phyloP scores from a whole-genome alignment of 2,888 invertebrate genomes.

The Pachycephus smyrnensis region DNA sequence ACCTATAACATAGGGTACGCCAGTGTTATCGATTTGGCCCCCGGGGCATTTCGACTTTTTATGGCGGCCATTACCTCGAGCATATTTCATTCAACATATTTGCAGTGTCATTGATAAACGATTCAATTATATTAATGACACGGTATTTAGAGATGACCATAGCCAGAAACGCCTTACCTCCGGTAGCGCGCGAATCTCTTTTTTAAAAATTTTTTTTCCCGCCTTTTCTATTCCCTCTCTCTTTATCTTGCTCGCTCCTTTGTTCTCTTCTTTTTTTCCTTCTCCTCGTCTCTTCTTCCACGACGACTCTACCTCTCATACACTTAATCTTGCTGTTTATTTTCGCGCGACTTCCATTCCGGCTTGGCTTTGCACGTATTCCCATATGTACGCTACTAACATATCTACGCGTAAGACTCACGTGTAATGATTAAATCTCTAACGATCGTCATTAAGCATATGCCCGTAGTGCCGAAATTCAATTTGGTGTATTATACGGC shows the following conservation, averaged over 20 bases:
- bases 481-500: not conserved
- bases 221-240: not conserved
- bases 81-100: constrained; percentile 56
- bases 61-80: constrained; percentile 46
- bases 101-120: constrained; percentile 59
- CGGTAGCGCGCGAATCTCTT: constrained; percentile 1
- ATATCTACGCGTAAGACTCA: not conserved
- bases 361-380: not conserved
- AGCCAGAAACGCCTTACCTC: not conserved
- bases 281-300: not conserved
- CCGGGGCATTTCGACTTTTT: constrained; percentile 48
- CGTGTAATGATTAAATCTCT: not conserved
- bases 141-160: not conserved
- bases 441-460: not conserved
- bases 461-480: not conserved
- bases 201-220: not conserved
- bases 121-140: constrained; percentile 26
- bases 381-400: not conserved
- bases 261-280: not conserved
- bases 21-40: constrained; percentile 56
- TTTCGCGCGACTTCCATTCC: not conserved
- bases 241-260: not conserved
- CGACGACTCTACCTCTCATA: not conserved
- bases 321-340: not conserved
- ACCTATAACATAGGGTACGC: constrained; percentile 27